phyloP scores from a whole-genome alignment of 2,113 vertebrate species.

The Isurus oxyrinchus region DNA sequence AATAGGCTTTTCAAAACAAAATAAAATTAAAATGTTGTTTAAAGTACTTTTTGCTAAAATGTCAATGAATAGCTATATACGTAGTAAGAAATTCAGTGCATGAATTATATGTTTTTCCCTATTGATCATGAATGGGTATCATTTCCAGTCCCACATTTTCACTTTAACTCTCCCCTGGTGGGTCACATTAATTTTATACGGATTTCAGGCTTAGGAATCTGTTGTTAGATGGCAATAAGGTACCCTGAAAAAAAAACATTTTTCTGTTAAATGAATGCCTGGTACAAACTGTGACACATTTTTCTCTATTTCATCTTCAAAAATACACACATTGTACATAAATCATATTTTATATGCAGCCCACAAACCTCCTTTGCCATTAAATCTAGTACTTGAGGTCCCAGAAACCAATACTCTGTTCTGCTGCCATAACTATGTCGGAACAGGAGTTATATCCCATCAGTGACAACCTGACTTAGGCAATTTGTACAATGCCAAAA shows the following conservation, averaged over 20 bases:
- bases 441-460: too few species aligned
- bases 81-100: background rate
- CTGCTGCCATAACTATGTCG: background rate
- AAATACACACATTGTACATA: background rate
- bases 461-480: background rate
- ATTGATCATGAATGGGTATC: background rate
- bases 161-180: background rate
- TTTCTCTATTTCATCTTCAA: background rate
- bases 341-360: background rate
- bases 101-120: background rate
- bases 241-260: background rate
- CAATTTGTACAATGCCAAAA: background rate
- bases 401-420: background rate
- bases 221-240: background rate
- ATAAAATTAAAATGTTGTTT: constrained; percentile 22
- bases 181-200: background rate
- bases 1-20: constrained; percentile 76
- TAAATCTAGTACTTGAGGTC: background rate
- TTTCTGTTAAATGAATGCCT: background rate
- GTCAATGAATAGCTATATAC: background rate
- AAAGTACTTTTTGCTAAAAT: background rate
- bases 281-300: background rate
- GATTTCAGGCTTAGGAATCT: background rate
- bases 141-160: background rate
- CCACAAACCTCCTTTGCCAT: background rate